A percentile compares a stretch with the other conserved stretches of the same genome.
Evolutionary conservation across 1,140 invertebrate genomes (phyloP).

Genomic region (Tetramorium parvispinum): DNA sequence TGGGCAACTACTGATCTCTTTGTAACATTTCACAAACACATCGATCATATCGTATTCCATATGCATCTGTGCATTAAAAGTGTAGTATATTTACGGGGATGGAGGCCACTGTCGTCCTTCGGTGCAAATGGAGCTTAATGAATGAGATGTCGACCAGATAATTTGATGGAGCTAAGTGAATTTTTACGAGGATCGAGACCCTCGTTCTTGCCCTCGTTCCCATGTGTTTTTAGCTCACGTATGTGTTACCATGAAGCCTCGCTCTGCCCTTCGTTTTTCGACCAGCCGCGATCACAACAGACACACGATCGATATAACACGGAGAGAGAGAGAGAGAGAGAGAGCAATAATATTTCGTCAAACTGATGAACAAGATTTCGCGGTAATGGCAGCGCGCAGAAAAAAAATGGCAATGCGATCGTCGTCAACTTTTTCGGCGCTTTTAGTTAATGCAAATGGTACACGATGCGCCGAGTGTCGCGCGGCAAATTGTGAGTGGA

Average conservation of each 20-base stretch:
- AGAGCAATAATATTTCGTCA: slow-evolving; percentile 77
- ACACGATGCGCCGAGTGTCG: neutral
- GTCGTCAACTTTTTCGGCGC: slow-evolving; percentile 3
- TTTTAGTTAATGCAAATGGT: slow-evolving; percentile 17
- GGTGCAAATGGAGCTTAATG: slow-evolving; percentile 67
- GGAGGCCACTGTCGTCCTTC: slow-evolving; percentile 19
- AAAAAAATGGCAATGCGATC: slow-evolving; percentile 3
- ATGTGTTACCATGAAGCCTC: neutral
- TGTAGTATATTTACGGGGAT: neutral
- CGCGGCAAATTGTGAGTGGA: slow-evolving; percentile 62
- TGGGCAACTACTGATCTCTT: neutral
- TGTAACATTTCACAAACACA: neutral
- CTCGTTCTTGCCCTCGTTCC: slow-evolving; percentile 34
- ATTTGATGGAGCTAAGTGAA: slow-evolving; percentile 70
- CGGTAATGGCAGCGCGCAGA: neutral
- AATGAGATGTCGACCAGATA: slow-evolving; percentile 69
- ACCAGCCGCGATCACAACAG: slow-evolving; percentile 13
- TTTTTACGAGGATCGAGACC: slow-evolving; percentile 67
- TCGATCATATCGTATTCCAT: slow-evolving; percentile 2
- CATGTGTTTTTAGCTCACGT: slow-evolving; percentile 11
- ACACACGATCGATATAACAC: slow-evolving; percentile 63
- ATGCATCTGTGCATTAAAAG: slow-evolving; percentile 39
- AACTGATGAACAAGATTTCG: slow-evolving; percentile 76
- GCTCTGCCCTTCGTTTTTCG: slow-evolving; percentile 27
- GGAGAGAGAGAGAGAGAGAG: slow-evolving; percentile 58